A percentile compares a stretch with the other conserved stretches of the same genome.
phyloP scores from a whole-genome alignment of 1,140 invertebrate genomes.

The Ceratosolen solmsi region DNA sequence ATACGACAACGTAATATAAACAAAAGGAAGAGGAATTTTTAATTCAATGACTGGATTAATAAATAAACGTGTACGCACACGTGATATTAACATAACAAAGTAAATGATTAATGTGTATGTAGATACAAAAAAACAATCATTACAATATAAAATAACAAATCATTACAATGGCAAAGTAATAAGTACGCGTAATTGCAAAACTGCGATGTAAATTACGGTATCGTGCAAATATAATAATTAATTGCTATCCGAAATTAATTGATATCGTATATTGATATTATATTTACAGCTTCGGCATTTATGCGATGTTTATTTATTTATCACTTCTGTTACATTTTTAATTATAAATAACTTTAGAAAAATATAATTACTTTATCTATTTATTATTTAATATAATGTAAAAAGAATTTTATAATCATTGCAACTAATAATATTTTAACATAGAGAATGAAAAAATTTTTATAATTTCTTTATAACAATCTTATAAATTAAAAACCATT shows the following conservation, averaged over 20 bases:
- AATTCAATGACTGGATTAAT: not conserved
- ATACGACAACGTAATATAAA: not conserved
- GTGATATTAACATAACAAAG: not conserved
- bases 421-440: too few relatives aligned
- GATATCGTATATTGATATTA: too few relatives aligned
- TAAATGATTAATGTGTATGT: not conserved
- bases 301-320: too few relatives aligned
- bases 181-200: conserved; percentile 30
- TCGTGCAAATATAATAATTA: conserved; percentile 32
- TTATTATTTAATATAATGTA: too few relatives aligned
- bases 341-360: too few relatives aligned
- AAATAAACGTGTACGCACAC: not conserved
- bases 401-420: too few relatives aligned
- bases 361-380: too few relatives aligned
- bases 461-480: too few relatives aligned
- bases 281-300: too few relatives aligned
- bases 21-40: not conserved
- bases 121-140: conserved; percentile 21
- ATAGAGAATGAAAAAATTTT: too few relatives aligned
- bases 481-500: too few relatives aligned
- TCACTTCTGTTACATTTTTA: too few relatives aligned
- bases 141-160: not conserved
- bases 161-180: not conserved
- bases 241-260: not conserved
- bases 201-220: conserved; percentile 29